Base-by-base conservation (phyloP, 2,888 invertebrate genomes). In the Trilocha varians region DNA sequence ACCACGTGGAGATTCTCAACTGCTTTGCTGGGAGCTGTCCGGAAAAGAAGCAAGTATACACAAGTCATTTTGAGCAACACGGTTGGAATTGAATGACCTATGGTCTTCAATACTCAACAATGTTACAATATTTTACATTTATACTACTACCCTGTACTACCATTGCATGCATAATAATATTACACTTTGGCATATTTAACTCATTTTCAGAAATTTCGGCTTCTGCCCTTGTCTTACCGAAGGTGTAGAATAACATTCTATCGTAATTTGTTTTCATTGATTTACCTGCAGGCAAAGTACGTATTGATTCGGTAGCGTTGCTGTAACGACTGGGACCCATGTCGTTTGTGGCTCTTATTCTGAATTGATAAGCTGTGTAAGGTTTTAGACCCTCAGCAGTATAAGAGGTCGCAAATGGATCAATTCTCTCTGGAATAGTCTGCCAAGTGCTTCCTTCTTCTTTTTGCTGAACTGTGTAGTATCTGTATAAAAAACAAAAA, bases 341-440 rank as follows among this genome's bases (percentile, higher is more conserved):
- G 69, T 99, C 99, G 68, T 99, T 99, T 9, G 95, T 95, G 1
- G 97, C 98, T 70, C 96, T 93, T 53, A 99, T 95, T 38, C 98
- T 88, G 77, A 98, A 98, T 63, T 93, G 92, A 72, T 98, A 98
- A 0, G 90, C 88, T 0, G 96, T 96, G 67, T 93, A 94, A 0
- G 99, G 97, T 58, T 93, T 93, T 36, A 99, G 84, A 38, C 91
- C 91, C 6, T 90, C 89, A 0, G 95, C 95, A 0, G 96, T 97
- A 66, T 95, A 97, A 0, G 95, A 94, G 0, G 93, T 95, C 6
- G 94, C 87, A 52, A 91, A 89, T 0, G 97, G 96, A 70, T 96
- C 95, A 1, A 98, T 94, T 40, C 96, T 88, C 66, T 95, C 95
- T 0, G 94, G 91, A 32, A 97, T 88, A 0, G 92, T 90, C 60